Evolutionary conservation across 1,140 invertebrate genomes (phyloP).

Genomic region (Carposina sasakii): DNA sequence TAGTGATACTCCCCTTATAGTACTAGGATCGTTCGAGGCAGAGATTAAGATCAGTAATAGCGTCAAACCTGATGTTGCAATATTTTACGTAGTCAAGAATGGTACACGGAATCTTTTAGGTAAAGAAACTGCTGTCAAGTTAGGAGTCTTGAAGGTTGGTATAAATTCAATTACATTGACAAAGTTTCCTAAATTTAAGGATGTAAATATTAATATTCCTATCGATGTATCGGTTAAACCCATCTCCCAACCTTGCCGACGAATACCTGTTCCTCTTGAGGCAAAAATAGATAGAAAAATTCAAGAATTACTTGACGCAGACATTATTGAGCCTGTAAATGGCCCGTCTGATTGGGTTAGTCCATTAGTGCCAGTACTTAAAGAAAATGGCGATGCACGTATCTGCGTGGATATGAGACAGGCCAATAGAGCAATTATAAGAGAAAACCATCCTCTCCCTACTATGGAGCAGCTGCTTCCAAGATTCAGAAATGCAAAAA

Average conservation of each 20-base stretch:
- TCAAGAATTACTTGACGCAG: background rate
- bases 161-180: background rate
- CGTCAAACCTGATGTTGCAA: background rate
- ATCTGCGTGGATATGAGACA: slow-evolving; percentile 36
- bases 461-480: slow-evolving; percentile 27
- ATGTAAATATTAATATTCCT: background rate
- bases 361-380: slow-evolving; percentile 28
- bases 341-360: slow-evolving; percentile 36
- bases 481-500: slow-evolving; percentile 24
- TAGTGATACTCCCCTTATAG: background rate
- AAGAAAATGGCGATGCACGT: slow-evolving; percentile 28
- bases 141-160: background rate
- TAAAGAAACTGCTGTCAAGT: background rate
- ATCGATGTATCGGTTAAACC: slow-evolving; percentile 11
- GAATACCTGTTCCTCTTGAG: slow-evolving; percentile 18
- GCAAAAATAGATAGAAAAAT: slow-evolving; percentile 15
- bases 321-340: slow-evolving; percentile 29
- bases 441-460: slow-evolving; percentile 35
- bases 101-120: background rate
- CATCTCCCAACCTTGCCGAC: slow-evolving; percentile 2
- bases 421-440: slow-evolving; percentile 29
- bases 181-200: slow-evolving; percentile 14
- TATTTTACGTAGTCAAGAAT: background rate
- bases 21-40: background rate
- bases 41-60: background rate